These are phyloP conservation scores for Dermolepida albohirtum DNA, from an alignment of 2,888 invertebrate genomes.

Conservation along the genomic window DNA sequence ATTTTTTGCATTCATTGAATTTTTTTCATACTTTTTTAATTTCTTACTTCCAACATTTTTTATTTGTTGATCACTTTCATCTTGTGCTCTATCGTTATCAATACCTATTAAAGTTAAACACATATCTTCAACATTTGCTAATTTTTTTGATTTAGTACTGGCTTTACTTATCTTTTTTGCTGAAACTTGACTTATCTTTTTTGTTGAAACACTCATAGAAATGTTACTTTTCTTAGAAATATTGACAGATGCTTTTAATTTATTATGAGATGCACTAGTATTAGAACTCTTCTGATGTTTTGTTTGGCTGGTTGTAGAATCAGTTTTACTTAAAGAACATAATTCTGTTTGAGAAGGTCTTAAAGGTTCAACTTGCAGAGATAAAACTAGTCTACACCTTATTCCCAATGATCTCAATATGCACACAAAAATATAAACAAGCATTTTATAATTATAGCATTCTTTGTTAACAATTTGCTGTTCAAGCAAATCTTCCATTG, in stretches of 20 bases:
- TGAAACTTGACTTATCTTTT: constrained; percentile 25
- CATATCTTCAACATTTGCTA: constrained; percentile 36
- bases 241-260: constrained; percentile 4
- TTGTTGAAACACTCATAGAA: constrained; percentile 17
- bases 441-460: constrained; percentile 75
- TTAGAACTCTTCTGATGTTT: constrained; percentile 1
- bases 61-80: background rate
- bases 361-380: constrained; percentile 81
- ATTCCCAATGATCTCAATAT: constrained; percentile 84
- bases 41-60: too few species aligned
- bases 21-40: too few species aligned
- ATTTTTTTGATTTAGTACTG: constrained; percentile 36
- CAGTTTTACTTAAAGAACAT: constrained; percentile 68
- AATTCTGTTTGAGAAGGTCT: constrained; percentile 75
- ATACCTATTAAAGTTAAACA: background rate
- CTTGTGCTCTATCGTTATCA: background rate
- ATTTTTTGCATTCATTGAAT: too few species aligned
- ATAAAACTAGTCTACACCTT: constrained; percentile 83
- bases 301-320: background rate
- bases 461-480: constrained; percentile 72
- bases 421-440: constrained; percentile 80
- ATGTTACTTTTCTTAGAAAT: constrained; percentile 1
- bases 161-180: constrained; percentile 27
- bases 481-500: constrained; percentile 66
- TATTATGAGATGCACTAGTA: background rate